Percentiles rank a stretch among this genome's conserved stretches.
These are phyloP conservation scores for Ochotona curzoniae DNA, from an alignment of 2,113 vertebrate genomes.

Conservation along the genomic window DNA sequence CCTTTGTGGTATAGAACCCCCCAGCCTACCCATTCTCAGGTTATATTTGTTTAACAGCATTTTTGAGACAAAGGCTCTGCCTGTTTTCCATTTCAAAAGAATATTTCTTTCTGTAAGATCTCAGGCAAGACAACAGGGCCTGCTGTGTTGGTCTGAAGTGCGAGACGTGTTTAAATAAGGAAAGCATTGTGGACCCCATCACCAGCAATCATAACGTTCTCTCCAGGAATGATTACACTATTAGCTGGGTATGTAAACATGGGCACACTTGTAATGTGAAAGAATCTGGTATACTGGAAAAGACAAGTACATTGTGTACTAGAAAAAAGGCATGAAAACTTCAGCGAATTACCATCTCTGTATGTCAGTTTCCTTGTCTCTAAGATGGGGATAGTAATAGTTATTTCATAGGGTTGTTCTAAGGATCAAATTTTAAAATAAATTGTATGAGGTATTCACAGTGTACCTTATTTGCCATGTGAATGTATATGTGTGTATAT, in stretches of 20 bases:
- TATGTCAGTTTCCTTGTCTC: not conserved
- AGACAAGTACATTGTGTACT: no score
- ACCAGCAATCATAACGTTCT: not conserved
- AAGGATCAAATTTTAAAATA: conserved; percentile 8
- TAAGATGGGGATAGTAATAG: not conserved
- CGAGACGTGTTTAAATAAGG: conserved; percentile 55
- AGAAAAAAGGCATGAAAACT: not conserved
- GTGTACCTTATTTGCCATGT: not conserved
- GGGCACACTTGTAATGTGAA: not conserved
- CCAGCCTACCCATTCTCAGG: conserved; percentile 40
- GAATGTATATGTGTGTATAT: no score
- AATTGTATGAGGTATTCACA: not conserved
- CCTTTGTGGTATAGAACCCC: conserved; percentile 19
- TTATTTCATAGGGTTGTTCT: not conserved
- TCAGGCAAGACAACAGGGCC: conserved; percentile 33
- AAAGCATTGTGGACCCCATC: not conserved
- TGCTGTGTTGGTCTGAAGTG: not conserved
- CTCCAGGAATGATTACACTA: not conserved
- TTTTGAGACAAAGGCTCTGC: conserved; percentile 54
- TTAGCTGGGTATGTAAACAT: not conserved
- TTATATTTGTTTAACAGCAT: conserved; percentile 70
- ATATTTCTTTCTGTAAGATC: conserved; percentile 69
- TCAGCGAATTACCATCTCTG: not conserved
- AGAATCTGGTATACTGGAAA: not conserved
- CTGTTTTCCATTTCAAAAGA: conserved; percentile 70